Evolutionary conservation across 1,140 invertebrate species (phyloP), one percentile per base, ranked within the genome.

Genomic region (Pseudomyrmex gracilis): DNA sequence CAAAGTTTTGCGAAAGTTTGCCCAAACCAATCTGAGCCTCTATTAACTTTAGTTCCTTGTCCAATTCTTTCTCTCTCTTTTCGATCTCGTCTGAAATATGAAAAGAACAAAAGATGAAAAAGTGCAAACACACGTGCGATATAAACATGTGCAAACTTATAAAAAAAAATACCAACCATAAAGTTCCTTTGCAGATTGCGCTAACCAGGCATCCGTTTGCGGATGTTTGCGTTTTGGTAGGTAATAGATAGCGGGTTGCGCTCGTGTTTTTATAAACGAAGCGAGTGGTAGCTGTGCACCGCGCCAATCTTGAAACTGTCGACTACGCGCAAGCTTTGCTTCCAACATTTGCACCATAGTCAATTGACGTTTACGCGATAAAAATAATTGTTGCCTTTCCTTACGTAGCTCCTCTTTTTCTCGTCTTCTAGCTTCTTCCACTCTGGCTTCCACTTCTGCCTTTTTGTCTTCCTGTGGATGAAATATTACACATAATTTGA

Each of bases 251-350:
- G 96, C 95, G 43, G 98, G 98, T 91, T 97, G 97, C 1, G 97
- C 94, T 93, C 97, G 97, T 1, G 98, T 99, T 91, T 97, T 95
- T 87, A 99, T 99, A 90, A 98, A 99, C 92, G 97, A 96, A 22
- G 96, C 95, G 24, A 98, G 95, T 49, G 96, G 96, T 86, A 96
- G 95, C 77, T 98, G 97, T 60, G 97, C 96, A 12, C 95, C 95
- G 91, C 98, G 98, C 97, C 98, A 99, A 74, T 96, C 96, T 87
- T 98, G 97, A 93, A 98, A 98, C 93, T 98, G 97, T 89, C 97
- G 96, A 82, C 98, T 97, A 43, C 98, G 95, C 13, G 96, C 96
- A 95, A 99, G 97, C 95, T 99, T 99, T 61, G 97, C 96, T 94
- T 99, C 98, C n/a, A 99, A 94, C 60, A 97, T 96, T 90, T 97